A percentile compares a stretch with the other conserved stretches of the same genome.
Evolutionary conservation across 2,888 invertebrate species (phyloP).

Genomic region (Saturnia japonica): DNA sequence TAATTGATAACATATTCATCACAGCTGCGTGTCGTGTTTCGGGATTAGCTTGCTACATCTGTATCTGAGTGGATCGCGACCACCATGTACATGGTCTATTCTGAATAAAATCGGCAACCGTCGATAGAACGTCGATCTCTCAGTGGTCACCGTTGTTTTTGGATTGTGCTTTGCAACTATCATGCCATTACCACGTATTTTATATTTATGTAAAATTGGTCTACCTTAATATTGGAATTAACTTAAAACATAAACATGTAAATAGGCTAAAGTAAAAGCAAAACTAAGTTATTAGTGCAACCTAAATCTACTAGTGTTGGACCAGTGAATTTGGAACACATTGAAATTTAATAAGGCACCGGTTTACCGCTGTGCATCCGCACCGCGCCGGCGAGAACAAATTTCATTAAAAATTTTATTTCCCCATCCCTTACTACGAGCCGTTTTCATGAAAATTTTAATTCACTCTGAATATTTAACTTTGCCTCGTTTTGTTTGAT

Average conservation of each 20-base stretch:
- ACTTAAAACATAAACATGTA: not conserved
- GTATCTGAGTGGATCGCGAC: too few species aligned
- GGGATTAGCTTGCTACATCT: too few species aligned
- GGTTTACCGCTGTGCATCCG: not conserved
- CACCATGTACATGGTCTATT: too few species aligned
- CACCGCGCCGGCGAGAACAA: constrained; percentile 25
- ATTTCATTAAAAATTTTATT: constrained; percentile 43
- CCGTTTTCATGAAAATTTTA: constrained; percentile 33
- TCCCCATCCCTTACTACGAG: constrained; percentile 19
- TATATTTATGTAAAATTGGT: too few species aligned
- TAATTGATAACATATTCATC: too few species aligned
- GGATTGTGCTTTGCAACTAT: too few species aligned
- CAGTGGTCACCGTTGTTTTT: too few species aligned
- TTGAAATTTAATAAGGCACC: constrained; percentile 44
- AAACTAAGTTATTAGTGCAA: constrained; percentile 9
- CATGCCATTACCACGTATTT: too few species aligned
- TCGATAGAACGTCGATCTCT: too few species aligned
- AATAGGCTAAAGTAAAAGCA: constrained; percentile 14
- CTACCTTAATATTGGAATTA: too few species aligned
- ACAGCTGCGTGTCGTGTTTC: too few species aligned
- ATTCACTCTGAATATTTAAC: constrained; percentile 23
- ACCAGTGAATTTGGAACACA: constrained; percentile 37
- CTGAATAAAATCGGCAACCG: too few species aligned
- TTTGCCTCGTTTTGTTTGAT: not conserved
- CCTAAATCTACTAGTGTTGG: constrained; percentile 27